Conservation (phyloP, 2,113 vertebrate species). For the Ptilorrhoa leucosticta region DNA sequence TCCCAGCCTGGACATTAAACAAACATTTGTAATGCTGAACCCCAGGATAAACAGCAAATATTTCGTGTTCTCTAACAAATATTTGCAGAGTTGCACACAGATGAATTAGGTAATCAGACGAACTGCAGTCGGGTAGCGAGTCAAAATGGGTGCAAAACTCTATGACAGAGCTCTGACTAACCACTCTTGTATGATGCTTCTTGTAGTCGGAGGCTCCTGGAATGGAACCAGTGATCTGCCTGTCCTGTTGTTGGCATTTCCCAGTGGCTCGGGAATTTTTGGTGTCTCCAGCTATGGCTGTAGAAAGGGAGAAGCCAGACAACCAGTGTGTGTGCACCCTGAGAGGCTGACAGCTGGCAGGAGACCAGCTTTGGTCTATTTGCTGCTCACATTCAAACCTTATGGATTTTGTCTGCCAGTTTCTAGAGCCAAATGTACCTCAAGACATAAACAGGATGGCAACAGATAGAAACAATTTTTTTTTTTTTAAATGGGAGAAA, state of each 20-base stretch:
- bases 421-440: neutral
- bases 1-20: neutral
- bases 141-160: neutral
- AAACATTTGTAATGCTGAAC: neutral
- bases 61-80: slow-evolving; percentile 27
- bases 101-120: slow-evolving; percentile 2
- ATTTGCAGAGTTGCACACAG: neutral
- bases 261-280: neutral
- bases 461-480: neutral
- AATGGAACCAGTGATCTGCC: neutral
- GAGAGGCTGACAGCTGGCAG: neutral
- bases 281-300: neutral
- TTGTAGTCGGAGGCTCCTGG: neutral
- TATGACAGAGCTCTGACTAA: neutral
- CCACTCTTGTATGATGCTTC: neutral
- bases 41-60: slow-evolving; percentile 2
- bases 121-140: neutral
- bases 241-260: neutral
- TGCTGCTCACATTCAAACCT: neutral
- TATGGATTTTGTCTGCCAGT: neutral
- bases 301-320: neutral
- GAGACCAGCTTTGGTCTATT: neutral
- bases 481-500: neutral
- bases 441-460: neutral
- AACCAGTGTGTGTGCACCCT: neutral